These are phyloP conservation scores for Microchirus variegatus DNA, from an alignment of 2,797 vertebrate species.

Conservation along the genomic window DNA sequence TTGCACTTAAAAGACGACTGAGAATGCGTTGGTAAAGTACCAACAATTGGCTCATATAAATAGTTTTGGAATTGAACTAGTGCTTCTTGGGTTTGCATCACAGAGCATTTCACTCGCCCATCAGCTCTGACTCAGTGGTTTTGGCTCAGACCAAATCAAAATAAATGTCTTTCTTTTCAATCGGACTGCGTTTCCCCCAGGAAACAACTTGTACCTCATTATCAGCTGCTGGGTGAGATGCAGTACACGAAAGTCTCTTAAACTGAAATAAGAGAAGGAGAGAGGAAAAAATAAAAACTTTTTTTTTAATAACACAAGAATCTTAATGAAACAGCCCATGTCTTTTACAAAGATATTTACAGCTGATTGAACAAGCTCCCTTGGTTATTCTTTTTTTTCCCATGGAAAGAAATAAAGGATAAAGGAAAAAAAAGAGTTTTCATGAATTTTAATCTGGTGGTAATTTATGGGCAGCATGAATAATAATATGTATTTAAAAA, in stretches of 20 bases:
- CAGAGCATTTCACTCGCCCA: conserved; percentile 40
- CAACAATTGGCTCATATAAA: conserved; percentile 61
- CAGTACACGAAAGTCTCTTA: conserved; percentile 42
- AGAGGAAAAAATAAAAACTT: conserved; percentile 9
- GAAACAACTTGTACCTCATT: conserved; percentile 48
- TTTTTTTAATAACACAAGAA: conserved; percentile 57
- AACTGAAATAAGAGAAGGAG: conserved; percentile 34
- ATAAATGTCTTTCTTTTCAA: conserved; percentile 30
- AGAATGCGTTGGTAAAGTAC: conserved; percentile 52
- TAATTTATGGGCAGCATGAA: conserved; percentile 80
- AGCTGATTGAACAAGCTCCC: conserved; percentile 63
- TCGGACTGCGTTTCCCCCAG: conserved; percentile 28
- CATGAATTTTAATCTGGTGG: conserved; percentile 80
- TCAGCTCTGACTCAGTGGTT: conserved; percentile 58
- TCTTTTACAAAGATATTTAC: conserved; percentile 71
- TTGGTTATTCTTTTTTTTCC: conserved; percentile 57
- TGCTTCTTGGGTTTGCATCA: conserved; percentile 51
- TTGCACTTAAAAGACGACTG: conserved; percentile 27
- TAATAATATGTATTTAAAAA: conserved; percentile 85
- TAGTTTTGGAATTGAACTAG: conserved; percentile 59
- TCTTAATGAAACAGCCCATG: conserved; percentile 64
- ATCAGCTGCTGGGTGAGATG: conserved; percentile 39
- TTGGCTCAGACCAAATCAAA: conserved; percentile 47
- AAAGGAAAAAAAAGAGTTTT: conserved; percentile 65
- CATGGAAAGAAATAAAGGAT: conserved; percentile 70